Evolutionary conservation across 2,888 invertebrate species (phyloP), one percentile per base, ranked within the genome.

Genomic region (Melangyna quadrimaculata): DNA sequence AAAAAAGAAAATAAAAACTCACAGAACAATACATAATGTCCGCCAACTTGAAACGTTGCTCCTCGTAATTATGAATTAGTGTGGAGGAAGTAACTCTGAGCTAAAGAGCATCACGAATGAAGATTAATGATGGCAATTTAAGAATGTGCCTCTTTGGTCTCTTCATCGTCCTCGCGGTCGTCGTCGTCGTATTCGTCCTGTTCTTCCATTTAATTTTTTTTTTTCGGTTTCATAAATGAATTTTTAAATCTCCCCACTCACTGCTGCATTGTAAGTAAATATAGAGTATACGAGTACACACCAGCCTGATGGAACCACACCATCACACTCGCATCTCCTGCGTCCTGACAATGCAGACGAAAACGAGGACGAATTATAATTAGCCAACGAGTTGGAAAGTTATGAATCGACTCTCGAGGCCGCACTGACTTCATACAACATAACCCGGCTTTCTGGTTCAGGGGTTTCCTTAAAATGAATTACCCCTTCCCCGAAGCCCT

Each of bases 321-420:
- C 35, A 10, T 19, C 43, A 17, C 24, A 65, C 40, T 61, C 43
- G n/a, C n/a, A 17, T 43, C 35, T 69, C 3, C 35, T 29, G 51
- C 67, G 45, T 45, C 70, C 67, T 43, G n/a, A 59, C 17, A 70
- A 67, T 67, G 24, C 71, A 69, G 29, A 57, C 53, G 19, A 24
- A 59, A 14, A 27, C n/a, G 53, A 79, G 78, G 78, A 77, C 69
- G 77, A 69, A 61, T 69, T 70, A 70, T 86, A 86, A 86, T 86
- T 86, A 86, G 86, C 86, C 86, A 86, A 81, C 86, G 81, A 86
- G 86, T 81, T 86, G 86, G 86, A 86, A 86, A 86, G 73, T 86
- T 86, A 81, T 86, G 86, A 78, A 86, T 81, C 78, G 86, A 86
- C 77, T 81, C 75, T 67, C 67, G 74, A 75, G 83, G 69, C 80